phyloP scores from a whole-genome alignment of 2,113 vertebrate species.

The Oreochromis spilurus region DNA sequence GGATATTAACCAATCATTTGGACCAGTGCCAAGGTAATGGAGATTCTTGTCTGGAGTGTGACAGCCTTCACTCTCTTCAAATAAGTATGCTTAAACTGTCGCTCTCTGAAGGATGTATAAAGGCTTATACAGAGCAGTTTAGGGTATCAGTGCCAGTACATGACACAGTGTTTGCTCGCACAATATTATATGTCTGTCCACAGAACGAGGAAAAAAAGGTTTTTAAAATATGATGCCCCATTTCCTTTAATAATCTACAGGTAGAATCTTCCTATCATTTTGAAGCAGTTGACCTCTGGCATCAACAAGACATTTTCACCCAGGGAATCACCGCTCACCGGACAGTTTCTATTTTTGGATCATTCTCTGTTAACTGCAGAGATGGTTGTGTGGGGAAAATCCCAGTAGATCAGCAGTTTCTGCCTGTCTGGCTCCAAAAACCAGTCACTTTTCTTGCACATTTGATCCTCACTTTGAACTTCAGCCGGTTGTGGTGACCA shows the following conservation, averaged over 20 bases:
- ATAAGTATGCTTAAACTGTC: not conserved
- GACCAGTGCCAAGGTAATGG: not conserved
- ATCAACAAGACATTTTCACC: rapidly evolving
- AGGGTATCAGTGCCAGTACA: not conserved
- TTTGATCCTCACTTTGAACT: not conserved
- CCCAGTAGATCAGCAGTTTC: not conserved
- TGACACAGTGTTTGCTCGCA: not conserved
- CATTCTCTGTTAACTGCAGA: not conserved
- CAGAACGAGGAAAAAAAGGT: not conserved
- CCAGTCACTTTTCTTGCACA: not conserved
- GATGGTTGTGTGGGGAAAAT: not conserved
- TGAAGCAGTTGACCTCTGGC: not conserved
- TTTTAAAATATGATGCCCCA: not conserved
- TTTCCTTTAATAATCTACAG: not conserved
- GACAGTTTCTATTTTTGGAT: not conserved
- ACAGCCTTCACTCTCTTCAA: not conserved
- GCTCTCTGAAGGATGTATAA: not conserved
- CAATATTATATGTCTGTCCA: not conserved
- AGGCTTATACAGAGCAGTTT: not conserved
- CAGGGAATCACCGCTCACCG: rapidly evolving
- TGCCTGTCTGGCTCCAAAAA: not conserved
- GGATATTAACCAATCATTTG: not conserved
- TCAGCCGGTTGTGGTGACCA: not conserved
- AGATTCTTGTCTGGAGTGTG: not conserved
- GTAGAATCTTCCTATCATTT: not conserved